Evolutionary conservation across 2,797 vertebrate genomes (phyloP).

Genomic region (Microtus californicus): DNA sequence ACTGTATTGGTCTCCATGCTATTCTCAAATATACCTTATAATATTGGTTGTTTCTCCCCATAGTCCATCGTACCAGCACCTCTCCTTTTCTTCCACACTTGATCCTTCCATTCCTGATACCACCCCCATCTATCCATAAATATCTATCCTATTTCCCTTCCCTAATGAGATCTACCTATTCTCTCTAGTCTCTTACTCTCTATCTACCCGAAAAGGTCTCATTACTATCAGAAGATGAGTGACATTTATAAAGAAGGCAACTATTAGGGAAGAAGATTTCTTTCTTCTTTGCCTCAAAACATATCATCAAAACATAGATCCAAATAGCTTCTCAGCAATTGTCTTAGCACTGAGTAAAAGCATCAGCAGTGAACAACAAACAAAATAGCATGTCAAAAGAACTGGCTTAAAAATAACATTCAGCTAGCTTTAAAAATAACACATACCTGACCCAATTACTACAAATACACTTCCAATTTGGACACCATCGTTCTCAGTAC

Average conservation of each 20-base stretch:
- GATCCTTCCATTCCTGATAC: not conserved
- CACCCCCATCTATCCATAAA: no score
- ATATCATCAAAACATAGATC: not conserved
- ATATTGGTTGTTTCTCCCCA: not conserved
- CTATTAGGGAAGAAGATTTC: not conserved
- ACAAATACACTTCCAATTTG: not conserved
- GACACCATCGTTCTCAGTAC: not conserved
- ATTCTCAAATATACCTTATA: not conserved
- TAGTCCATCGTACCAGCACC: not conserved
- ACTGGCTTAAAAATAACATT: not conserved
- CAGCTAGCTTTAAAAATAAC: not conserved
- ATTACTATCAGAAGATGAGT: not conserved
- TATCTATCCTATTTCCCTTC: not conserved
- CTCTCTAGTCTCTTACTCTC: not conserved
- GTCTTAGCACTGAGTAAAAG: slow-evolving; percentile 13
- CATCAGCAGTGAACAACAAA: not conserved
- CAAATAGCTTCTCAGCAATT: slow-evolving; percentile 3
- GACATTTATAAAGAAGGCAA: not conserved
- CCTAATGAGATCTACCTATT: not conserved
- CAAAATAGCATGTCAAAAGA: slow-evolving; percentile 37
- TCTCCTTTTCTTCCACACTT: not conserved
- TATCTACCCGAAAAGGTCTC: not conserved
- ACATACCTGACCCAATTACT: not conserved
- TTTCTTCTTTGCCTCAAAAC: not conserved
- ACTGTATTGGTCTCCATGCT: not conserved